Evolutionary conservation across 2,888 invertebrate genomes (phyloP), one percentile per base, ranked within the genome.

Genomic region (Heliconius sara): DNA sequence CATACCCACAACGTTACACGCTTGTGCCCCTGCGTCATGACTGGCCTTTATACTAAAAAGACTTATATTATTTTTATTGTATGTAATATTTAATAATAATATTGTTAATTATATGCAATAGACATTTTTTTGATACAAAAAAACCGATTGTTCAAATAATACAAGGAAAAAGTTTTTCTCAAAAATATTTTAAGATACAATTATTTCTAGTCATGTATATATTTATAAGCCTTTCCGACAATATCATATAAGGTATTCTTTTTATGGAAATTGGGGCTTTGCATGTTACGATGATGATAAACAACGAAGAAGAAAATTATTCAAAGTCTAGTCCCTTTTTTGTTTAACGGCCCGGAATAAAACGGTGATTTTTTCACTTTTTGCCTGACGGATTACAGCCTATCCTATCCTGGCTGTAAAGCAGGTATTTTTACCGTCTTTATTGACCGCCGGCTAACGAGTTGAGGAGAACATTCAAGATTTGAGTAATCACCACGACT

Each of bases 231-330:
- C 12, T 6, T 43, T 43, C 43, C 25, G 22, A 65, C 43, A 10
- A 13, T 19, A 47, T 43, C 66, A 25, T 77, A 79, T 27, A 77
- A 81, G 67, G 77, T 81, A 43, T 76, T 68, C 43, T 25, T 66
- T 76, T 75, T 77, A 79, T 75, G 77, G 57, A 79, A 79, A 81
- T 81, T 77, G 19, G 57, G 77, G 34, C 65, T 79, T 65, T n/a
- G 16, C 43, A 73, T 77, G 77, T 77, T 73, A 79, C 77, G 72
- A 73, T 76, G 52, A n/a, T 47, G 66, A 77, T 72, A 77, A 77
- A 79, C 72, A 79, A 73, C 63, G 76, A 66, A 43, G 43, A 77
- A 71, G 76, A 75, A 73, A 73, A 79, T 79, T 77, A 79, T 79
- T 79, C 77, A 76, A 79, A 76, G 71, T 52, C 27, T 65, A 76